Percentiles rank a stretch among this genome's conserved stretches.
Evolutionary conservation across 2,113 vertebrate species (phyloP).

Genomic region (Pan paniscus): DNA sequence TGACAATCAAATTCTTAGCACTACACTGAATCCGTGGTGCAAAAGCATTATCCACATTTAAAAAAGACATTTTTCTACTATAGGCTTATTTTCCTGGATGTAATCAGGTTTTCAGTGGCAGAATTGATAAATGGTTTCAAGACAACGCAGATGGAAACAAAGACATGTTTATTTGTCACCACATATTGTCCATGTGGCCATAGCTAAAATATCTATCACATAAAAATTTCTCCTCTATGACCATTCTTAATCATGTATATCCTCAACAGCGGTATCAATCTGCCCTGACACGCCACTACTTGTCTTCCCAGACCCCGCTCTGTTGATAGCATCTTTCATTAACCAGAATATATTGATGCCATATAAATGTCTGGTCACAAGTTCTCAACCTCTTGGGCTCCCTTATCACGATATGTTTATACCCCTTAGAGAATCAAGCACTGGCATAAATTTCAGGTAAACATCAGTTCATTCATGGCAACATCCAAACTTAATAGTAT

Average conservation of each 20-base stretch:
- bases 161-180: constrained; percentile 17
- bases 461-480: neutral
- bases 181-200: neutral
- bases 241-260: constrained; percentile 12
- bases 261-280: neutral
- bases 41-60: neutral
- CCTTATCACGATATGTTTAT: neutral
- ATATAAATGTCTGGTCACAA: neutral
- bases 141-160: constrained; percentile 19
- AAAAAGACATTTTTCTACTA: neutral
- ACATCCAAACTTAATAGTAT: neutral
- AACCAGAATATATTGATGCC: neutral
- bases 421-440: neutral
- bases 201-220: neutral
- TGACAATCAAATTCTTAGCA: neutral
- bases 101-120: neutral
- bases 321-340: constrained; percentile 13
- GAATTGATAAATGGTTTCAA: neutral
- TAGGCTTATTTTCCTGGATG: constrained; percentile 18
- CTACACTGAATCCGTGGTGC: neutral
- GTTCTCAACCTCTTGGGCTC: neutral
- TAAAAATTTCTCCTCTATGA: neutral
- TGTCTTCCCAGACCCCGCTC: neutral
- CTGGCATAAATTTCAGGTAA: neutral
- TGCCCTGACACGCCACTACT: neutral